Evolutionary conservation across 2,113 vertebrate genomes (phyloP).

Genomic region (Scortum barcoo): DNA sequence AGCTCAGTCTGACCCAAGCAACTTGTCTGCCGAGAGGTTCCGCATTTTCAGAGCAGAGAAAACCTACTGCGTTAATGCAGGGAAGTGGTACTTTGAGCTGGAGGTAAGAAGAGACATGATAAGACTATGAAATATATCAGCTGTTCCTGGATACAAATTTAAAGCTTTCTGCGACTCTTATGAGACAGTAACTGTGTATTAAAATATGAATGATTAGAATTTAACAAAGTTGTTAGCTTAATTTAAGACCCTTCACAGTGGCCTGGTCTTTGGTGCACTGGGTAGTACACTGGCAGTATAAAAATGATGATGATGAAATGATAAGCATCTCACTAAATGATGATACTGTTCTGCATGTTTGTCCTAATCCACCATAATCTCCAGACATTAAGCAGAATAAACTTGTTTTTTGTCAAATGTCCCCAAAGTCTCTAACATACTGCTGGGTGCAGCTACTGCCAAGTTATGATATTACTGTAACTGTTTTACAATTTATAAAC

Average conservation of each 20-base stretch:
- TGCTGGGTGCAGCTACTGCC: neutral
- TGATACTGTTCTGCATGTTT: neutral
- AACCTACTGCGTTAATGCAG: slow-evolving; percentile 90
- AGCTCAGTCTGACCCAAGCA: slow-evolving; percentile 83
- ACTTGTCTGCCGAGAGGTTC: slow-evolving; percentile 89
- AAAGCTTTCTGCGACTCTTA: neutral
- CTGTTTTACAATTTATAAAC: neutral
- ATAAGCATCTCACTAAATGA: too few relatives aligned
- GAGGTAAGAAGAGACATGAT: slow-evolving; percentile 78
- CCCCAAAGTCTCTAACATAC: neutral
- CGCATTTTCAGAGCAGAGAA: slow-evolving; percentile 97
- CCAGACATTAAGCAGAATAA: neutral
- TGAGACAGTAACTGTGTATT: too few relatives aligned
- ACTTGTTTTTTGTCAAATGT: neutral
- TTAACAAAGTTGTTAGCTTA: too few relatives aligned
- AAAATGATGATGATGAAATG: too few relatives aligned
- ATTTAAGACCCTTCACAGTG: neutral
- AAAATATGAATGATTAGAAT: too few relatives aligned
- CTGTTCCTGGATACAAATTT: neutral
- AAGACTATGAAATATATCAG: neutral
- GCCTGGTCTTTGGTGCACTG: neutral
- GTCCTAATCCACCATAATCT: neutral
- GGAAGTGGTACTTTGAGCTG: slow-evolving; percentile 97
- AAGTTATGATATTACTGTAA: neutral
- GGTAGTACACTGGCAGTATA: neutral